phyloP scores from a whole-genome alignment of 2,888 invertebrate genomes.

The Nephrotoma flavescens region DNA sequence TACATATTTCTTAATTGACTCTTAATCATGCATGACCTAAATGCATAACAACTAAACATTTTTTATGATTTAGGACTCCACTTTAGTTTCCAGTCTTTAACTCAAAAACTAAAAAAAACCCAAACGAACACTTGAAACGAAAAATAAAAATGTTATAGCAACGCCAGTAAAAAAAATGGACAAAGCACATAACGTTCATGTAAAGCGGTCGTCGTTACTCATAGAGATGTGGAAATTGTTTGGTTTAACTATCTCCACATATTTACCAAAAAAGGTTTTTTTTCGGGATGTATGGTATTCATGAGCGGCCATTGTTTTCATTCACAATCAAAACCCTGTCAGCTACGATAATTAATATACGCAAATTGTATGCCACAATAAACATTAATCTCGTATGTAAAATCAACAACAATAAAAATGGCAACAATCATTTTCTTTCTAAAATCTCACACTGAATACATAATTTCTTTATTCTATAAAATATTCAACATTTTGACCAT shows the following conservation, averaged over 20 bases:
- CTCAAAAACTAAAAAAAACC: background rate
- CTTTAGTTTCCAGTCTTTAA: background rate
- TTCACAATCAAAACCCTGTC: background rate
- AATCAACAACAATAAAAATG: background rate
- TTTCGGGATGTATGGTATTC: background rate
- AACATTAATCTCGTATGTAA: background rate
- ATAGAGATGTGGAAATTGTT: background rate
- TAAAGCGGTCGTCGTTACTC: background rate
- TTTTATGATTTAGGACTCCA: background rate
- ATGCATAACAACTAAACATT: background rate
- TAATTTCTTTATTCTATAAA: background rate
- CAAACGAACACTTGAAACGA: background rate
- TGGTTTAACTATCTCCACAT: background rate
- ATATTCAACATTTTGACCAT: background rate
- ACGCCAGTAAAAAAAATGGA: background rate
- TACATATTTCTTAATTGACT: background rate
- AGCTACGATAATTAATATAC: background rate
- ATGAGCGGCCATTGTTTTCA: background rate
- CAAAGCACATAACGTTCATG: background rate
- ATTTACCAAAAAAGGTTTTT: too few relatives aligned
- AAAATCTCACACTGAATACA: background rate
- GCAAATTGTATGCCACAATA: background rate
- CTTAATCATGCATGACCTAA: background rate
- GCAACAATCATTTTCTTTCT: background rate
- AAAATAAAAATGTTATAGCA: background rate